Percentiles rank a stretch among this genome's conserved stretches.
Conservation (phyloP, 92 coral and sea anemone species). For the Isaurus tuberculatus region DNA sequence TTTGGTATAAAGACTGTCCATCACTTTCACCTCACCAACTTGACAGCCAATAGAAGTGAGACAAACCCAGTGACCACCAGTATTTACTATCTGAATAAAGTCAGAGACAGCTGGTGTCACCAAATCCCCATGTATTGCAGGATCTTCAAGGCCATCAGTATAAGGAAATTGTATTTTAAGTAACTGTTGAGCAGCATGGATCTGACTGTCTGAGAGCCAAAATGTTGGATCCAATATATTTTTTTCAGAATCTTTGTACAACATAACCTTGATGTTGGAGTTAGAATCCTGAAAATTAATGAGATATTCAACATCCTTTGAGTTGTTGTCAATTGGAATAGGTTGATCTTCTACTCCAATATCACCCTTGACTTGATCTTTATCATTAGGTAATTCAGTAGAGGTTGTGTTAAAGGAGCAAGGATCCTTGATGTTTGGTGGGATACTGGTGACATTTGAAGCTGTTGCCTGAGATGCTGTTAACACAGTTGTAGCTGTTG, state of each 20-base stretch:
- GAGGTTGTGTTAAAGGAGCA: neutral
- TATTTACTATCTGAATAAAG: constrained; percentile 37
- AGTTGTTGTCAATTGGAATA: neutral
- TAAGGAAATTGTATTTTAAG: constrained; percentile 37
- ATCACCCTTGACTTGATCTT: neutral
- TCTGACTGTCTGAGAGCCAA: too few relatives aligned
- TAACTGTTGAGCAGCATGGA: constrained; percentile 47
- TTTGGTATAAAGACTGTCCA: constrained; percentile 48
- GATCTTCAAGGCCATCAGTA: constrained; percentile 33
- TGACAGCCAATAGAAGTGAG: constrained; percentile 26
- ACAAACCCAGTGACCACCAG: constrained; percentile 47
- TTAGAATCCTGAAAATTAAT: neutral
- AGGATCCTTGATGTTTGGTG: neutral
- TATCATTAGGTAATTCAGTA: neutral
- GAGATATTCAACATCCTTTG: constrained; percentile 6
- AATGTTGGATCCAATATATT: neutral
- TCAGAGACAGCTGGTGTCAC: constrained; percentile 44
- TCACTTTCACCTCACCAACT: constrained; percentile 43
- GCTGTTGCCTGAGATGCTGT: neutral
- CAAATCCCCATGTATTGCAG: constrained; percentile 13
- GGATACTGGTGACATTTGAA: neutral
- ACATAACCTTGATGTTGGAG: neutral
- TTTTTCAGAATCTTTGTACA: neutral
- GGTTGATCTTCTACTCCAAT: neutral
- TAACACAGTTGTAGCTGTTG: neutral